Conservation (phyloP, 2,113 vertebrate species). For the Conger conger region DNA sequence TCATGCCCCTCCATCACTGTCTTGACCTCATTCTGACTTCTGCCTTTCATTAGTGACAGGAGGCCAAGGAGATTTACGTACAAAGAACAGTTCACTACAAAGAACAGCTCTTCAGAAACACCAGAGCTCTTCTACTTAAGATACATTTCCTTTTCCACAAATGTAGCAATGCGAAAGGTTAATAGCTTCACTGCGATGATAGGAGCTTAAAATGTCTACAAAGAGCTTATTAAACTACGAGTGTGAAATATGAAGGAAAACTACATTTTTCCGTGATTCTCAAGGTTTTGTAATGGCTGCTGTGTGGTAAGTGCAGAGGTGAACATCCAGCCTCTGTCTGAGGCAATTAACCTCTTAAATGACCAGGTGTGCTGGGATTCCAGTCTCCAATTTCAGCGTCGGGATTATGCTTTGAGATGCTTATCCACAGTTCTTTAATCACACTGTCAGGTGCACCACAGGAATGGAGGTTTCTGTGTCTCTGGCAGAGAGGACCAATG, state of each 20-base stretch:
- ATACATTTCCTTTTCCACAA: too few relatives aligned
- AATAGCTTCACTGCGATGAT: too few relatives aligned
- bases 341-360: slow-evolving; percentile 5
- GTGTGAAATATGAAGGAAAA: too few relatives aligned
- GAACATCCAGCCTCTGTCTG: not conserved
- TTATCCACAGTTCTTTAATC: slow-evolving; percentile 36
- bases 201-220: too few relatives aligned
- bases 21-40: slow-evolving; percentile 71
- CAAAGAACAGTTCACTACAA: too few relatives aligned
- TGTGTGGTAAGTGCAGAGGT: not conserved
- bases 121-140: not conserved
- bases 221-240: not conserved
- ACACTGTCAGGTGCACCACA: slow-evolving; percentile 47
- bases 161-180: too few relatives aligned
- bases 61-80: slow-evolving; percentile 41
- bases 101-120: too few relatives aligned
- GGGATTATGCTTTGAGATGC: slow-evolving; percentile 3
- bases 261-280: not conserved
- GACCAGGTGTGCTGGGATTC: slow-evolving; percentile 14
- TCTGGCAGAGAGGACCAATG: slow-evolving; percentile 27
- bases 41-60: slow-evolving; percentile 65
- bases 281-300: not conserved
- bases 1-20: slow-evolving; percentile 60
- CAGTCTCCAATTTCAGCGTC: slow-evolving; percentile 23
- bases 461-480: slow-evolving; percentile 37